phyloP scores from a whole-genome alignment of 1,140 invertebrate genomes.

The Uloborus diversus region DNA sequence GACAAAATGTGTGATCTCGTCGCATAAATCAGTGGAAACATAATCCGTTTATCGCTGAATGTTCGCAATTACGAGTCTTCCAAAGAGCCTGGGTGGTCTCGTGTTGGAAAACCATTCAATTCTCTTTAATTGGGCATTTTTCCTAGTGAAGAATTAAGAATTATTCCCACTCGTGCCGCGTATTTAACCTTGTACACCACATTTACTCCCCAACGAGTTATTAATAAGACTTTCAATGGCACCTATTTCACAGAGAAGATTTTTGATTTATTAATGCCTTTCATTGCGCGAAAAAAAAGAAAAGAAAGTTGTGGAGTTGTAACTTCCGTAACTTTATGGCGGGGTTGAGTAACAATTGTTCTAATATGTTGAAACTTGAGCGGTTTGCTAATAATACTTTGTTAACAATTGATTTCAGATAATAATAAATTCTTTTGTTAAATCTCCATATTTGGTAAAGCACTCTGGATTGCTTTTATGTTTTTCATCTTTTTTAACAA shows the following conservation, averaged over 20 bases:
- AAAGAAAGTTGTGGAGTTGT: not conserved
- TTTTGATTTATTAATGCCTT: constrained; percentile 1
- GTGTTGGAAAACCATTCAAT: not conserved
- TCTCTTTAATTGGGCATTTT: constrained; percentile 28
- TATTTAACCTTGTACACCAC: not conserved
- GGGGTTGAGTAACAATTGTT: not conserved
- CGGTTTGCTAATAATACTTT: too few species aligned
- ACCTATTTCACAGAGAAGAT: not conserved
- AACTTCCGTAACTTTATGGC: not conserved
- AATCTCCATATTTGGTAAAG: too few species aligned
- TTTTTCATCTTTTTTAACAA: too few species aligned
- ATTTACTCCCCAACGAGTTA: not conserved
- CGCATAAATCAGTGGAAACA: constrained; percentile 13
- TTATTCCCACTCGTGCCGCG: not conserved
- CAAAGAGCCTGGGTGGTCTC: constrained; percentile 29
- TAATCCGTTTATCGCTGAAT: constrained; percentile 21
- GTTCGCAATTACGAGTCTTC: constrained; percentile 17
- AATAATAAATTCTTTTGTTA: too few species aligned
- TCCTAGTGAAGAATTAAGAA: constrained; percentile 11
- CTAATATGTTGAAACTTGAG: too few species aligned
- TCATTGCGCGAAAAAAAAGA: not conserved
- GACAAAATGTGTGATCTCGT: too few species aligned
- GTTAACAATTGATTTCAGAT: too few species aligned
- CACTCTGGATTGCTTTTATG: too few species aligned
- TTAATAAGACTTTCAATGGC: not conserved